Evolutionary conservation across 2,113 vertebrate species (phyloP).

Genomic region (Alosa alosa): DNA sequence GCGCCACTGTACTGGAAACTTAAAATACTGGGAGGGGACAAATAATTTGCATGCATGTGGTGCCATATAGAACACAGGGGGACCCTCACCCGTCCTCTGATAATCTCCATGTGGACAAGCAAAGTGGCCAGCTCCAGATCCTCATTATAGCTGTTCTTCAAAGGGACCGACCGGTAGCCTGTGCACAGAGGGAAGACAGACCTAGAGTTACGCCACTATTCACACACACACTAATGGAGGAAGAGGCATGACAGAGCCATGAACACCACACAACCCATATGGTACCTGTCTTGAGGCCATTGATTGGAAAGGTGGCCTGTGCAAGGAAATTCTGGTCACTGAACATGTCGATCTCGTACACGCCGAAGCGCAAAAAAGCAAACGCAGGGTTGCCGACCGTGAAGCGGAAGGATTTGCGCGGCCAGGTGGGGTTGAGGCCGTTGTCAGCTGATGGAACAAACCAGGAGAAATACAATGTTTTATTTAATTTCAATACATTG

Average conservation of each 20-base stretch:
- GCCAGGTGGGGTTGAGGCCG: slow-evolving; percentile 92
- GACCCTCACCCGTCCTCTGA: slow-evolving; percentile 77
- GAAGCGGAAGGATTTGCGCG: slow-evolving; percentile 85
- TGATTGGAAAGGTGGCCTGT: slow-evolving; percentile 92
- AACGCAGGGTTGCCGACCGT: slow-evolving; percentile 88
- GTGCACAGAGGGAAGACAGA: slow-evolving; percentile 30
- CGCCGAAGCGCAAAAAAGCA: slow-evolving; percentile 92
- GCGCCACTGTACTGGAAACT: no score
- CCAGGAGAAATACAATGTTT: background rate
- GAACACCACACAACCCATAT: background rate
- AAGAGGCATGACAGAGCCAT: background rate
- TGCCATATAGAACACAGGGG: background rate
- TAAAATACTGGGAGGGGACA: background rate
- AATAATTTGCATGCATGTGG: background rate
- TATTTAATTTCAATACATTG: background rate
- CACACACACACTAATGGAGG: background rate
- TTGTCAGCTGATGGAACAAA: slow-evolving; percentile 81
- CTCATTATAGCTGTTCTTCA: slow-evolving; percentile 98
- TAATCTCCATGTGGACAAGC: slow-evolving; percentile 85
- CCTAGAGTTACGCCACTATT: background rate
- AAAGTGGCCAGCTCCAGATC: slow-evolving; percentile 92
- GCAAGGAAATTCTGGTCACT: slow-evolving; percentile 97
- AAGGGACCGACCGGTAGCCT: slow-evolving; percentile 92
- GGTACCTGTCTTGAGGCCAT: slow-evolving; percentile 89
- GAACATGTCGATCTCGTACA: slow-evolving; percentile 99